Evolutionary conservation across 2,113 vertebrate genomes (phyloP), one percentile per base, ranked within the genome.

Genomic region (Myotis yumanensis): DNA sequence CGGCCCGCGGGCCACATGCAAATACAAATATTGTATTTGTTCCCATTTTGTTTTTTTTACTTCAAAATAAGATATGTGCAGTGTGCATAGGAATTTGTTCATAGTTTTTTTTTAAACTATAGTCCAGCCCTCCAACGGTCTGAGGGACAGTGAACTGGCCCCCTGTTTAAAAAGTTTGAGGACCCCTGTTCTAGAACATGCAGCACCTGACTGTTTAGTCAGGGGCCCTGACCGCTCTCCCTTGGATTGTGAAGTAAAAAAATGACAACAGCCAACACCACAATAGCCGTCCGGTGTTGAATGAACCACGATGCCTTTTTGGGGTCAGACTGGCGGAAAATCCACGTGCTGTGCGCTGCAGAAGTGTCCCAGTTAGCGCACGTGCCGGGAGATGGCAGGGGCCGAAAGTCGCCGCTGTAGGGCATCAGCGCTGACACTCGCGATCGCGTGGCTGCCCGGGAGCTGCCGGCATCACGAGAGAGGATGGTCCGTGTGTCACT

Each of bases 371-470:
- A 0, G 20, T 4, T 3, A 23, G 37, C 11, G 20, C 2, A 4
- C 7, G 40, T 1, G 71, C 71, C 23, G 11, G 25, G 71, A 28
- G 37, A 4, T 8, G 71, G 25, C 5, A 40, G 14, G 4, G 71
- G 37, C 25, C 3, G 71, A 5, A 3, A 14, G 22, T 35, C 25
- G 37, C 71, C 15, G 43, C 72, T 7, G 28, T 57, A 18, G 85
- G 3, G 20, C 25, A 22, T 46, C 37, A 2, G 1, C 0, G 30
- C 7, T 6, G 2, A 11, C 40, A 5, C 18, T n/a, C 4, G 0
- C 1, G 12, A 22, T 23, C 3, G 0, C 8, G 18, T 16, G 28
- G 8, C 51, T 10, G 7, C 23, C 6, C 20, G 25, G 84, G 35
- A 9, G 10, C 35, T 9, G 32, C 17, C 35, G 22, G 48, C 46